Base-by-base conservation (phyloP, 2,888 invertebrate genomes). In the Dicranocentrus wangi region DNA sequence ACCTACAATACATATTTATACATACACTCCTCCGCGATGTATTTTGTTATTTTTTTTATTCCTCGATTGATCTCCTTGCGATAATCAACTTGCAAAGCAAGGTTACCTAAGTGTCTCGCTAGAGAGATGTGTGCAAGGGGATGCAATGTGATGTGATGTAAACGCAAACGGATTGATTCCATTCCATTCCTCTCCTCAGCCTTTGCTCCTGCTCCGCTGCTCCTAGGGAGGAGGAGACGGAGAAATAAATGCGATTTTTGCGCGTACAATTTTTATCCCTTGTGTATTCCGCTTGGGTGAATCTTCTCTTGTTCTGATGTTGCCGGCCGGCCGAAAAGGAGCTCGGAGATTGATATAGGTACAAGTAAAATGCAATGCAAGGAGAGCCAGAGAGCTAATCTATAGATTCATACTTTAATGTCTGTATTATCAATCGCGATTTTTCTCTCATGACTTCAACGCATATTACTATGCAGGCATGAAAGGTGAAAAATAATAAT, bases 31-130 rank as follows among this genome's bases (percentile, higher is more conserved):
- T 61, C 61, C 61, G 25, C 55, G 21, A 55, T 25, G 55, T 25
- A 47, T 39, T 13, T 39, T 39, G n/a, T 17, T 51, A 55, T 21
- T 55, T 19, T n/a, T 55, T 19, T 21, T 55, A 19, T 25, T 21
- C 17, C 63, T 39, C 8, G 61, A 19, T 51, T 68, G 61, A 47
- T 69, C 77, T 69, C 13, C 25, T 68, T 53, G 42, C 5, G 78
- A 78, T 78, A 78, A 78, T 78, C 78, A 78, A 78, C 70, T 28
- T 47, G 78, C 69, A 63, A 58, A 70, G 70, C 70, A 70, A 63
- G 77, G 70, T 51, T 77, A 19, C 76, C 76, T 77, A 77, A 51
- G 21, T 55, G 47, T n/a, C 58, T 25, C 7, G 5, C 8, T 19
- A 51, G 8, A 51, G 21, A 69, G 19, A 43, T 2, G 28, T 21